Conservation (phyloP, 2,113 vertebrate species). For the Mohoua ochrocephala region DNA sequence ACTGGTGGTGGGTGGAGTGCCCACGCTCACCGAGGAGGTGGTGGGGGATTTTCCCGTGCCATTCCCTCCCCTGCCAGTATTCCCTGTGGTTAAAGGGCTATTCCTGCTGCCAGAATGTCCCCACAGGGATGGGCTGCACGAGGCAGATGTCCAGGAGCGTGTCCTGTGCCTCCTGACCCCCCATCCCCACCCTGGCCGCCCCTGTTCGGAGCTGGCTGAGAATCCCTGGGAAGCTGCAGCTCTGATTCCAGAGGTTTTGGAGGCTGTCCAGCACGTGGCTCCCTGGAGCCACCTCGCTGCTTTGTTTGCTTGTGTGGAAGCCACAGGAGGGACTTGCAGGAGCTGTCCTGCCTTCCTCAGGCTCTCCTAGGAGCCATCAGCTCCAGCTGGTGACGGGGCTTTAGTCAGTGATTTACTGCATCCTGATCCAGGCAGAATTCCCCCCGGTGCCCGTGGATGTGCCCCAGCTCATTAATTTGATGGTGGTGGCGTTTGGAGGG, state of each 20-base stretch:
- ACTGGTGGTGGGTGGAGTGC: accelerated
- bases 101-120: background rate
- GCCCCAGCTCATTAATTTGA: background rate
- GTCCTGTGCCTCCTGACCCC: background rate
- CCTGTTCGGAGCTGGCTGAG: background rate
- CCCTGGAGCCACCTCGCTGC: background rate
- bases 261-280: background rate
- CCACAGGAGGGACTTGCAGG: background rate
- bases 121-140: background rate
- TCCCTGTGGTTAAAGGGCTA: background rate
- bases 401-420: background rate
- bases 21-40: background rate
- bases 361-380: background rate
- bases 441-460: background rate
- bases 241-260: background rate
- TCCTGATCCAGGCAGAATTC: background rate
- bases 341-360: background rate
- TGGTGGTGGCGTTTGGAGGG: background rate
- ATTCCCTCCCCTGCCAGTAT: background rate
- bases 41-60: accelerated
- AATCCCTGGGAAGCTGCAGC: background rate
- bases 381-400: background rate
- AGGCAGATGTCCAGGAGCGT: background rate
- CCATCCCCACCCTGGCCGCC: accelerated
- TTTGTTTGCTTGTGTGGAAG: background rate